Evolutionary conservation across 2,797 vertebrate species (phyloP).

Genomic region (Rousettus madagascariensis): DNA sequence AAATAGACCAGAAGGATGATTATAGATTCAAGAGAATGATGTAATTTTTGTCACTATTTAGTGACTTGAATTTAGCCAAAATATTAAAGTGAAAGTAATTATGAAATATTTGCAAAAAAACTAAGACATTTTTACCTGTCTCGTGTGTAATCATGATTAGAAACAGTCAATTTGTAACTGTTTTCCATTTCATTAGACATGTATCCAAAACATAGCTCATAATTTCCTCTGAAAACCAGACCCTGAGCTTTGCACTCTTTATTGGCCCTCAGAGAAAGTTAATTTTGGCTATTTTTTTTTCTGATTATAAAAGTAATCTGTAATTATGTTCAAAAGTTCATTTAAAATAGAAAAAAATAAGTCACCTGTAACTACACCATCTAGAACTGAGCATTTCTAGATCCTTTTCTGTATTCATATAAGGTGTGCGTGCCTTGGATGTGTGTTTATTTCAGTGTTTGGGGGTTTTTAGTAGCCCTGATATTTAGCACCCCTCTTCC

Average conservation of each 20-base stretch:
- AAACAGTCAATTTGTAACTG: not conserved
- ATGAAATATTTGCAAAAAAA: not conserved
- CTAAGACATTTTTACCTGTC: not conserved
- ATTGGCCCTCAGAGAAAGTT: constrained; percentile 1
- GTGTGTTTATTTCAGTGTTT: not conserved
- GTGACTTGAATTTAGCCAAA: constrained; percentile 37
- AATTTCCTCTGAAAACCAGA: constrained; percentile 11
- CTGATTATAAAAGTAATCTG: constrained; percentile 4
- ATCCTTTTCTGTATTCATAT: not conserved
- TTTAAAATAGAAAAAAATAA: constrained; percentile 6
- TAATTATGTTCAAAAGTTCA: not conserved
- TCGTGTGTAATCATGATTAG: not conserved
- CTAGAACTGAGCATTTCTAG: constrained; percentile 19
- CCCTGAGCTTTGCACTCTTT: not conserved
- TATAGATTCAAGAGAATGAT: not conserved
- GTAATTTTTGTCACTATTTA: constrained; percentile 39
- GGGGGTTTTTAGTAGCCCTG: not conserved
- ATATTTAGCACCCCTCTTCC: not conserved
- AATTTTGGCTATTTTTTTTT: constrained; percentile 23
- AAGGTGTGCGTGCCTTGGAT: not conserved
- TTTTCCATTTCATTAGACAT: constrained; percentile 21
- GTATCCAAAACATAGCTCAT: not conserved
- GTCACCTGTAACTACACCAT: not conserved
- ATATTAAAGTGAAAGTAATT: constrained; percentile 31
- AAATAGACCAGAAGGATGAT: not conserved